phyloP scores from a whole-genome alignment of 2,113 vertebrate genomes.

The Callipepla californica region DNA sequence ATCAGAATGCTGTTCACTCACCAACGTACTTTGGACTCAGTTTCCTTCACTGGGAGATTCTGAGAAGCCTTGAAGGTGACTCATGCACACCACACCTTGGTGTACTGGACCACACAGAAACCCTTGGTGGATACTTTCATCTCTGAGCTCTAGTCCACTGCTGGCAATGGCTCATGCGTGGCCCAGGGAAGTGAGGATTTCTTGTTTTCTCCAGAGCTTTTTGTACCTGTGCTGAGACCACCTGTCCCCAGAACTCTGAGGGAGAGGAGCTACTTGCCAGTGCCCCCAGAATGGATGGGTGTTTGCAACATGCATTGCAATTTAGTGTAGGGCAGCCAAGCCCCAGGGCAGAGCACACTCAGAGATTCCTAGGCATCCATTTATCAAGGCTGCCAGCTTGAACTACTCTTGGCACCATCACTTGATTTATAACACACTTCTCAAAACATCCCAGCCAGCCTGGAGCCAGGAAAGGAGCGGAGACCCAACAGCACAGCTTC shows the following conservation, averaged over 20 bases:
- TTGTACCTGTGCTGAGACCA: neutral
- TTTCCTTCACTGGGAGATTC: neutral
- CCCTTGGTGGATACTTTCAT: neutral
- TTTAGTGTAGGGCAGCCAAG: neutral
- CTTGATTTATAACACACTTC: neutral
- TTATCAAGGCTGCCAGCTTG: neutral
- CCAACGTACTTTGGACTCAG: fast-evolving
- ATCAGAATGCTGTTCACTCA: neutral
- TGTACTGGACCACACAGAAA: neutral
- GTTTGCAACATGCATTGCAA: neutral
- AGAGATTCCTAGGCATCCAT: neutral
- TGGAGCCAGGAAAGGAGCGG: neutral
- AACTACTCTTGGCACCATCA: neutral
- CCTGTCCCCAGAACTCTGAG: neutral
- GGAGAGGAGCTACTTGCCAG: too few species aligned
- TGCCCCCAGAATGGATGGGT: neutral
- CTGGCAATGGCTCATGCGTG: neutral
- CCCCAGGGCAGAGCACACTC: neutral
- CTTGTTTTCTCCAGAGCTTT: neutral
- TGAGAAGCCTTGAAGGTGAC: neutral
- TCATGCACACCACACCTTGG: neutral
- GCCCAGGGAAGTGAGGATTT: neutral
- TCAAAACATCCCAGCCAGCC: neutral
- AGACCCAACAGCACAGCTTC: neutral
- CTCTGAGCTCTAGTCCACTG: neutral